These are phyloP conservation scores for Plagodis pulveraria DNA, from an alignment of 2,888 invertebrate species.

Conservation along the genomic window DNA sequence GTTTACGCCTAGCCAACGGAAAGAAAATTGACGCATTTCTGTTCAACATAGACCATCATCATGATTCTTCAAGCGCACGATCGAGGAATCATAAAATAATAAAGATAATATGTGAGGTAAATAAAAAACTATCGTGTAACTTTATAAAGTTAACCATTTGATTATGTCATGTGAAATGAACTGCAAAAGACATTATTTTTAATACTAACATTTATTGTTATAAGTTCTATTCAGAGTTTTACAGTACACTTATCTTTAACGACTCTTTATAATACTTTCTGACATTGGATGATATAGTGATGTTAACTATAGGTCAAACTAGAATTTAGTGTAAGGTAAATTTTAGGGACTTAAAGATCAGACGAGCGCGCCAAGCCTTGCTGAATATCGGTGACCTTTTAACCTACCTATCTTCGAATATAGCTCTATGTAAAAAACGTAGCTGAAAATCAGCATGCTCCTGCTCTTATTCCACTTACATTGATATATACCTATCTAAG, in stretches of 20 bases:
- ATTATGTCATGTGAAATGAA: neutral
- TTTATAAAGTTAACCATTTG: too few species aligned
- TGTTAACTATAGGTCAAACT: conserved; percentile 7
- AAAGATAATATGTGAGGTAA: too few species aligned
- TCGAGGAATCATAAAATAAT: too few species aligned
- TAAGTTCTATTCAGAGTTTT: conserved; percentile 13
- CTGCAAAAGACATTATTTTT: neutral
- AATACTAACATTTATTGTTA: neutral
- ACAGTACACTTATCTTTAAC: conserved; percentile 13
- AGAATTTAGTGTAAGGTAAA: conserved; percentile 6
- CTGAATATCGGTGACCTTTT: conserved; percentile 7
- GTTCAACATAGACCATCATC: too few species aligned
- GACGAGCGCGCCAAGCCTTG: conserved; percentile 8
- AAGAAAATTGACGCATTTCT: too few species aligned
- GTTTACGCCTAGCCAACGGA: too few species aligned
- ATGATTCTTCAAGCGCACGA: too few species aligned
- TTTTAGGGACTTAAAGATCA: conserved; percentile 15
- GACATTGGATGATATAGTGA: conserved; percentile 9
- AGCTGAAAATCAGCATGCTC: too few species aligned
- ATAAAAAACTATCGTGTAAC: too few species aligned
- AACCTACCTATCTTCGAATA: neutral
- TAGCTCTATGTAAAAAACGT: neutral
- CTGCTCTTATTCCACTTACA: too few species aligned
- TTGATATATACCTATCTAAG: too few species aligned
- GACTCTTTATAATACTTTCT: conserved; percentile 9